Percentiles rank a stretch among this genome's conserved stretches.
Evolutionary conservation across 2,113 vertebrate genomes (phyloP).

Genomic region (Galemys pyrenaicus): DNA sequence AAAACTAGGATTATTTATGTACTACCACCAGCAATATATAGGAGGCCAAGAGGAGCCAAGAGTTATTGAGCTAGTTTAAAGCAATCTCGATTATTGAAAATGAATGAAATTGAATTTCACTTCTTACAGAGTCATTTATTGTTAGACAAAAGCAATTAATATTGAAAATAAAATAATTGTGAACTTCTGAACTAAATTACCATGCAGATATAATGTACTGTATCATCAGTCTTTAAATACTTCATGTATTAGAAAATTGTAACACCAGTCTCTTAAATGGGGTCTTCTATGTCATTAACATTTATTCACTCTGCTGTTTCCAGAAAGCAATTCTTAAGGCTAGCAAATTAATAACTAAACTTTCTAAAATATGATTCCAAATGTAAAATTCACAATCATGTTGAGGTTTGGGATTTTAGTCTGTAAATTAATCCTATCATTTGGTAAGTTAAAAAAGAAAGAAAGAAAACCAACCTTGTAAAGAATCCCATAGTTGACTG

Average conservation of each 20-base stretch:
- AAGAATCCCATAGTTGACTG: neutral
- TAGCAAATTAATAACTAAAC: constrained; percentile 64
- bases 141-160: constrained; percentile 87
- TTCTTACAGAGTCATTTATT: constrained; percentile 84
- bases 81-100: constrained; percentile 84
- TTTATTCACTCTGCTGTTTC: constrained; percentile 78
- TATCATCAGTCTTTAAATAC: constrained; percentile 87
- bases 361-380: constrained; percentile 66
- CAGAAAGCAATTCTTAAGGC: constrained; percentile 73
- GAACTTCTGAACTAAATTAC: constrained; percentile 88
- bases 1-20: constrained; percentile 76
- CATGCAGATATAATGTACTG: constrained; percentile 84
- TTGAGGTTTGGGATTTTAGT: neutral
- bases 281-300: constrained; percentile 74
- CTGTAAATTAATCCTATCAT: constrained; percentile 31
- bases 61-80: constrained; percentile 82
- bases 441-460: neutral
- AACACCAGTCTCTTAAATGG: constrained; percentile 75
- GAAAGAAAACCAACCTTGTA: neutral
- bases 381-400: neutral
- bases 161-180: constrained; percentile 89
- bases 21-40: constrained; percentile 53
- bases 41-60: constrained; percentile 77
- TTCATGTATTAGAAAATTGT: constrained; percentile 81
- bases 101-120: constrained; percentile 86